Evolutionary conservation across 2,888 invertebrate genomes (phyloP).

Genomic region (Steinernema scapterisci): DNA sequence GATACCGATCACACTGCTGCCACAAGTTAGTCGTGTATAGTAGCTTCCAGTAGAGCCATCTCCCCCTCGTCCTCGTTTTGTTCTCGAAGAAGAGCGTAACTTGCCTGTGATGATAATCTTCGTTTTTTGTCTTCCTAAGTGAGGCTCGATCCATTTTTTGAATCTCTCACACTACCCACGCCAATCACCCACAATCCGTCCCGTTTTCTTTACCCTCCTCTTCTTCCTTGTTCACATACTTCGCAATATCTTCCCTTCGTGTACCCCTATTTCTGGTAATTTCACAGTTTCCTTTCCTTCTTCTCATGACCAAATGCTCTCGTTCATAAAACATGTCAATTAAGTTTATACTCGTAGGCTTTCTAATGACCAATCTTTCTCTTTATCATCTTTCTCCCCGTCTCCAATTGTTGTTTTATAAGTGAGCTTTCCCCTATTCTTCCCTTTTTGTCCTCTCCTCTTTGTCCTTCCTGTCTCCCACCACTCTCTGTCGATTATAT

Average conservation of each 20-base stretch:
- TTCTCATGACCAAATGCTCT: not conserved
- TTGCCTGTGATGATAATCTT: not conserved
- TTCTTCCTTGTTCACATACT: too few species aligned
- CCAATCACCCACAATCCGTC: not conserved
- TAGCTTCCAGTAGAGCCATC: not conserved
- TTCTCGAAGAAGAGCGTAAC: not conserved
- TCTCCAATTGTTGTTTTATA: too few species aligned
- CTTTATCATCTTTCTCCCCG: too few species aligned
- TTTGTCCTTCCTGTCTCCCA: too few species aligned
- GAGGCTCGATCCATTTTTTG: not conserved
- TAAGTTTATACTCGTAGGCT: not conserved
- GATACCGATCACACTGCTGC: conserved; percentile 13
- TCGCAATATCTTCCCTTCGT: conserved; percentile 5
- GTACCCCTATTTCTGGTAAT: not conserved
- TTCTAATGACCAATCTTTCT: not conserved
- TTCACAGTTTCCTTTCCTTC: not conserved
- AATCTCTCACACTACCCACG: too few species aligned
- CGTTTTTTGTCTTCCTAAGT: not conserved
- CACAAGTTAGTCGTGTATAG: conserved; percentile 20
- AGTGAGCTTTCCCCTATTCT: not conserved
- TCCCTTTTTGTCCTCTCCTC: too few species aligned
- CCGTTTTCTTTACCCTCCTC: not conserved
- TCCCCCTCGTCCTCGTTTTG: not conserved
- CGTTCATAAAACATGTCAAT: not conserved
- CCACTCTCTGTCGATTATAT: too few species aligned